Conservation (phyloP, 2,113 vertebrate genomes). For the Phocoena sinus region DNA sequence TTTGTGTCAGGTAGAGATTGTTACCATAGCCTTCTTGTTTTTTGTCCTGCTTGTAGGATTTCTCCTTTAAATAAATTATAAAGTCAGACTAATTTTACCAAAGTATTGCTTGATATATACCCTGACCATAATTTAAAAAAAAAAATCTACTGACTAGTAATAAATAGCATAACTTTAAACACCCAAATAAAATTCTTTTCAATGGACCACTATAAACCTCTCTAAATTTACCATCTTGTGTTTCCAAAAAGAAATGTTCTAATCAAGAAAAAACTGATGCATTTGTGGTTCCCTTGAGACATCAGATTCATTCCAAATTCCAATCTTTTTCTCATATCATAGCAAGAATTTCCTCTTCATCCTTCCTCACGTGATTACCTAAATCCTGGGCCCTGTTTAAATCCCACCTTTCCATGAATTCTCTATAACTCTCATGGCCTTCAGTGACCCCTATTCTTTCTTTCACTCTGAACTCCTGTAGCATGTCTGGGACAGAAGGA, state of each 20-base stretch:
- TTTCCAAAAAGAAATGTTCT: neutral
- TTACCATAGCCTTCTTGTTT: neutral
- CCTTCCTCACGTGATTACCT: neutral
- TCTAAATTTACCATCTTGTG: neutral
- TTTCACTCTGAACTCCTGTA: neutral
- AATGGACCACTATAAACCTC: neutral
- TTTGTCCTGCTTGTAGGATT: neutral
- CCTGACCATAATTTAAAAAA: accelerated
- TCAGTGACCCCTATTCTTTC: neutral
- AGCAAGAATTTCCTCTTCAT: neutral
- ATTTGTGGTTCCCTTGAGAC: neutral
- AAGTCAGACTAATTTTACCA: neutral
- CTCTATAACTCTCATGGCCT: neutral
- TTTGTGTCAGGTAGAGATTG: neutral
- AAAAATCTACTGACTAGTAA: neutral
- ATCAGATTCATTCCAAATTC: neutral
- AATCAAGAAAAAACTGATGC: neutral
- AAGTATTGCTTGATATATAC: neutral
- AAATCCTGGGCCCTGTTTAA: neutral
- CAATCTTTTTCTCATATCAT: neutral
- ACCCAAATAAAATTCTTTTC: neutral
- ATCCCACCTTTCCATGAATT: neutral
- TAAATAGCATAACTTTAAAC: neutral
- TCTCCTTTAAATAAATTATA: neutral
- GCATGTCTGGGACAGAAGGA: neutral